phyloP scores from a whole-genome alignment of 2,888 invertebrate genomes.

The Acrobasis suavella region DNA sequence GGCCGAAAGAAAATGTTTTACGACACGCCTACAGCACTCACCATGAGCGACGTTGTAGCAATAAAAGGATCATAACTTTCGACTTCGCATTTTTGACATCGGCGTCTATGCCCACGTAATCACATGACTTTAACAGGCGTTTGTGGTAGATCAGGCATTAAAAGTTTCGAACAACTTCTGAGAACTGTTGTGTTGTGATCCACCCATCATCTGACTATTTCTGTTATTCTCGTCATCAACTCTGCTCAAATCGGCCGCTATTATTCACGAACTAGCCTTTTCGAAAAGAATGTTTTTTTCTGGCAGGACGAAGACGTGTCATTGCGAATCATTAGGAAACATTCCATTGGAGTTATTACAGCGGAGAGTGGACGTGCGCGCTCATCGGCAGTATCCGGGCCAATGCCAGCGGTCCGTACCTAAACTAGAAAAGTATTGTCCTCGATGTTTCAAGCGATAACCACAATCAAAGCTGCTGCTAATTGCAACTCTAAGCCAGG shows the following conservation, averaged over 20 bases:
- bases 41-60: conserved; percentile 54
- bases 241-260: neutral
- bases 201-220: conserved; percentile 6
- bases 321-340: conserved; percentile 39
- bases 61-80: conserved; percentile 64
- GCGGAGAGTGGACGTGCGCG: conserved; percentile 67
- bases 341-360: conserved; percentile 38
- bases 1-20: conserved; percentile 60
- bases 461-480: conserved; percentile 46
- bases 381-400: conserved; percentile 78
- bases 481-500: conserved; percentile 53
- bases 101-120: conserved; percentile 51
- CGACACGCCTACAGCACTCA: conserved; percentile 57
- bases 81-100: conserved; percentile 47
- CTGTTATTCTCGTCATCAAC: conserved; percentile 6
- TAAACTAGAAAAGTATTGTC: conserved; percentile 82
- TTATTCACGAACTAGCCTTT: neutral
- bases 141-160: conserved; percentile 58
- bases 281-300: conserved; percentile 20
- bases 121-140: conserved; percentile 53
- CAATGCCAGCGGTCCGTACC: conserved; percentile 79
- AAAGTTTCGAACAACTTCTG: conserved; percentile 30
- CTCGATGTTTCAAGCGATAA: conserved; percentile 80
- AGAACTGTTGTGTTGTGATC: conserved; percentile 22
- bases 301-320: conserved; percentile 27